Base-by-base conservation (phyloP, 2,113 vertebrate genomes). In the Actenoides lindsayi region DNA sequence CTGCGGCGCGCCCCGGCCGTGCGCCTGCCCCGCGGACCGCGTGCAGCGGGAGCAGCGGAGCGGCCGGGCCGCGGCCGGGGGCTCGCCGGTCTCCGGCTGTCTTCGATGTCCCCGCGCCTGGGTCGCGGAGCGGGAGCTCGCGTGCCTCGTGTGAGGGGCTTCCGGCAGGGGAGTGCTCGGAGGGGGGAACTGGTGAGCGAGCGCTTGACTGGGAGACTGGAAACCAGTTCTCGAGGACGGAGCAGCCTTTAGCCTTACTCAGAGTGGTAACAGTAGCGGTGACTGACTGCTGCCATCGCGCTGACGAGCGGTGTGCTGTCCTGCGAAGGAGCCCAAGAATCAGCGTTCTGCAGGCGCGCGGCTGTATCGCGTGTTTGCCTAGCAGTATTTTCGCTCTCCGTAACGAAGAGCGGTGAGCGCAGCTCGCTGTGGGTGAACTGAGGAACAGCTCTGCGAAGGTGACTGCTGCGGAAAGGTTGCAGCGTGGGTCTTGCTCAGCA, bases 401-500 rank as follows among this genome's bases (percentile, higher is more conserved):
- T 25, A 4, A 1, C 0, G 27, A 5, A 3, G 41, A 19, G 83
- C 0, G 27, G 46, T 5, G 57, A 42, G 46, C 2, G 14, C 83
- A 56, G 86, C 51, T 25, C 5, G 48, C 70, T 25, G 65, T 1
- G 75, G 6, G 28, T 20, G 85, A 25, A 0, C 41, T 2, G 44
- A 1, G 7, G 3, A 25, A 16, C 60, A 1, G 44, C 53, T 8
- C 1, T 0, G 78, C 33, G 0, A 12, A 16, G 59, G 39, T 39
- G 83, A 42, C 63, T 2, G 35, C 0, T 24, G 48, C 0, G 71
- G 31, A 5, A 12, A 2, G 6, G 4, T 0, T 33, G 82, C 28
- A 1, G 21, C 1, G 57, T 8, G 35, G 16, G 10, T 28, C 46
- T 1, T 2, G 50, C 63, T 18, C 28, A 0, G 42, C n/a, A 3